phyloP scores from a whole-genome alignment of 1,140 invertebrate genomes.

The Cepaea nemoralis region DNA sequence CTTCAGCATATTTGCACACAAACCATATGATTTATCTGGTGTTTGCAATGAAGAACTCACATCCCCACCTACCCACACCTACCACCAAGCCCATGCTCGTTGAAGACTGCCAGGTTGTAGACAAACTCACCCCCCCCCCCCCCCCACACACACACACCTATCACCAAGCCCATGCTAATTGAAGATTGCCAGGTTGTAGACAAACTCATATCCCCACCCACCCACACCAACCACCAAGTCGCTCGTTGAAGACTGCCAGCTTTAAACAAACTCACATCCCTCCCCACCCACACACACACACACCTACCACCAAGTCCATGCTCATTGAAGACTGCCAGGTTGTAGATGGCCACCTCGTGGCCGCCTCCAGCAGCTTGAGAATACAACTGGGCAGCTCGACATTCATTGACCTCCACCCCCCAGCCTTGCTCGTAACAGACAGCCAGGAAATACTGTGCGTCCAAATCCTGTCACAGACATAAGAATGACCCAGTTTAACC shows the following conservation, averaged over 20 bases:
- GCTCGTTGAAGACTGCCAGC: too few relatives aligned
- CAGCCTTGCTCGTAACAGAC: slow-evolving; percentile 67
- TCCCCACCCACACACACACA: too few relatives aligned
- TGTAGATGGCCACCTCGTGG: slow-evolving; percentile 61
- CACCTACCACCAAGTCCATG: slow-evolving; percentile 64
- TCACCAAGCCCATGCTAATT: slow-evolving; percentile 65
- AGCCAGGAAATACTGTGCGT: slow-evolving; percentile 66
- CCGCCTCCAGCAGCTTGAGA: slow-evolving; percentile 54
- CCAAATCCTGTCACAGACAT: slow-evolving; percentile 53
- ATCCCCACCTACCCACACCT: too few relatives aligned
- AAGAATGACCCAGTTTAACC: background rate
- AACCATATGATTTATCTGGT: too few relatives aligned
- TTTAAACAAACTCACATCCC: too few relatives aligned
- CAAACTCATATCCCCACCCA: slow-evolving; percentile 62
- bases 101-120: slow-evolving; percentile 60
- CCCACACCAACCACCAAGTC: too few relatives aligned
- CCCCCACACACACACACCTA: too few relatives aligned
- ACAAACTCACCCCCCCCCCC: slow-evolving; percentile 62
- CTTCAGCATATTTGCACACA: too few relatives aligned
- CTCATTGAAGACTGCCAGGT: slow-evolving; percentile 62
- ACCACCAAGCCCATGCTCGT: slow-evolving; percentile 66
- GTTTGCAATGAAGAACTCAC: too few relatives aligned
- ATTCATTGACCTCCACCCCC: slow-evolving; percentile 59
- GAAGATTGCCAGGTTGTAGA: slow-evolving; percentile 60
- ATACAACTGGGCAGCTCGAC: slow-evolving; percentile 60